These are phyloP conservation scores for Semnornis frantzii DNA, from an alignment of 2,113 vertebrate genomes.

Conservation along the genomic window DNA sequence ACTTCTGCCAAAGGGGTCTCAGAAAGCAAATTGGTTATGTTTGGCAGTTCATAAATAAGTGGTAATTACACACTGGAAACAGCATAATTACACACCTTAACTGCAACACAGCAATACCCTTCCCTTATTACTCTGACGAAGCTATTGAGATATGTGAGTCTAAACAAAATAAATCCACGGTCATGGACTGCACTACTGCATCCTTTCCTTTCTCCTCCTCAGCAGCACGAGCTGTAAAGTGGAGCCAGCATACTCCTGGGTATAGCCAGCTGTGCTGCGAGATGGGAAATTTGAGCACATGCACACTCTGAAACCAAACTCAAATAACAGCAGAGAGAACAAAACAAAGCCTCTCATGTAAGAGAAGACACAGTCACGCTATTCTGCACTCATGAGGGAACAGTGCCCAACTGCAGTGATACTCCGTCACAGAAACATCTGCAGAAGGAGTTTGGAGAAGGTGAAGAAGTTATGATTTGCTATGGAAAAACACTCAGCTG, in stretches of 20 bases:
- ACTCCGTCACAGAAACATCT: background rate
- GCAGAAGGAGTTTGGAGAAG: slow-evolving; percentile 25
- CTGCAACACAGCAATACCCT: background rate
- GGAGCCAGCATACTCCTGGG: background rate
- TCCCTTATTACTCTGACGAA: background rate
- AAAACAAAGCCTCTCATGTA: slow-evolving; percentile 24
- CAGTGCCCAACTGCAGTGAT: background rate
- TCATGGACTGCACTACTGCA: background rate
- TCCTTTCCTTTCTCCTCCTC: background rate
- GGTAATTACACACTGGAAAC: background rate
- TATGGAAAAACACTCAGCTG: slow-evolving; percentile 44
- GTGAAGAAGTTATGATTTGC: slow-evolving; percentile 29
- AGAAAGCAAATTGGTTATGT: background rate
- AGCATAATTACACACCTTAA: background rate
- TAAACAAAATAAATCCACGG: background rate
- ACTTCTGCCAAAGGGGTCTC: background rate
- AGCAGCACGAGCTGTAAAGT: background rate
- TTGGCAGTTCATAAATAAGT: slow-evolving; percentile 31
- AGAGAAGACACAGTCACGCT: background rate
- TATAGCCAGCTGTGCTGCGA: background rate
- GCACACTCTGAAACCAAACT: background rate
- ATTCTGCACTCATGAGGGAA: background rate
- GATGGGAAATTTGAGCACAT: background rate
- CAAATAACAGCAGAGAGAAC: slow-evolving; percentile 30
- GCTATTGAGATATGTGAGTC: background rate